Percentiles rank a stretch among this genome's conserved stretches.
Evolutionary conservation across 2,113 vertebrate species (phyloP).

Genomic region (Vicugna pacos): DNA sequence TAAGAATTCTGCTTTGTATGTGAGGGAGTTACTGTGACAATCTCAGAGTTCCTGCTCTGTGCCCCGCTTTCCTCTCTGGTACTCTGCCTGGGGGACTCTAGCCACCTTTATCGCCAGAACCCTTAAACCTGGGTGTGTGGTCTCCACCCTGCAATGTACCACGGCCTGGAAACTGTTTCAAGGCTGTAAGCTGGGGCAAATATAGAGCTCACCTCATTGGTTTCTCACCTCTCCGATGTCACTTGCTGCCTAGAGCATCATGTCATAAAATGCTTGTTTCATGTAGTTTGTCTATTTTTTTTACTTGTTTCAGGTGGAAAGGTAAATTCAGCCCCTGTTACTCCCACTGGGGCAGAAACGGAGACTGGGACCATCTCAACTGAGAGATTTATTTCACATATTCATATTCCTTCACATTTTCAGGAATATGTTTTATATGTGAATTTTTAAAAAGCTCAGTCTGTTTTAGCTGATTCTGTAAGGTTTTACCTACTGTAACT

Average conservation of each 20-base stretch:
- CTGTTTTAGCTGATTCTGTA: neutral
- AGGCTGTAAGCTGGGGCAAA: neutral
- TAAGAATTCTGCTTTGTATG: neutral
- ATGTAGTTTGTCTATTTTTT: neutral
- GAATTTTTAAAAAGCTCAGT: neutral
- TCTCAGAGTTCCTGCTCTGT: neutral
- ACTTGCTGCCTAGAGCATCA: neutral
- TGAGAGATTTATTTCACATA: neutral
- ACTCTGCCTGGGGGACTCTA: neutral
- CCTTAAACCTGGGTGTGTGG: neutral
- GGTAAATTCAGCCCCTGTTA: neutral
- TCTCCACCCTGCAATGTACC: rapidly evolving
- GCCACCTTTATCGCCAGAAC: no score
- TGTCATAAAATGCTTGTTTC: neutral
- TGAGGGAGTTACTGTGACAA: neutral
- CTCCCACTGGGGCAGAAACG: neutral
- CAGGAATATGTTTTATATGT: neutral
- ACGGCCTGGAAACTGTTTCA: neutral
- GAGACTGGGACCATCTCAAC: neutral
- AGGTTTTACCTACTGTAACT: neutral
- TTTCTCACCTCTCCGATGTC: neutral
- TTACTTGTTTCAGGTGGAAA: no score
- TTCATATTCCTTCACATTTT: neutral
- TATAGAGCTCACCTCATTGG: neutral
- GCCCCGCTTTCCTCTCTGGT: neutral